Evolutionary conservation across 2,113 vertebrate genomes (phyloP).

Genomic region (Neofelis nebulosa): DNA sequence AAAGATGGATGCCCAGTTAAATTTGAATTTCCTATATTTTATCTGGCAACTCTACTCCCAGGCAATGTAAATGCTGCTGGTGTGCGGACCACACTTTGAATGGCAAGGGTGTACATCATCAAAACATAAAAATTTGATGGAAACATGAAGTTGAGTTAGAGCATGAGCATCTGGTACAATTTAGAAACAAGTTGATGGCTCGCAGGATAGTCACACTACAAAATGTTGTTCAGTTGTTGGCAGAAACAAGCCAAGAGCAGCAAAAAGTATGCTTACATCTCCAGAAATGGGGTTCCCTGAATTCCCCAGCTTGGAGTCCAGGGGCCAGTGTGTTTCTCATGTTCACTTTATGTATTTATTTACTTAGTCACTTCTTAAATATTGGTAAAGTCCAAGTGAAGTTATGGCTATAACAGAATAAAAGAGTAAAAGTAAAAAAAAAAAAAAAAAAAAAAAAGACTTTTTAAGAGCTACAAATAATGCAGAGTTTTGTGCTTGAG

Average conservation of each 20-base stretch:
- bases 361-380: neutral
- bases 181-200: slow-evolving; percentile 30
- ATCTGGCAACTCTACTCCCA: neutral
- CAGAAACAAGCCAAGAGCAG: neutral
- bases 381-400: neutral
- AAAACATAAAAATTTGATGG: slow-evolving; percentile 38
- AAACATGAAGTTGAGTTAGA: neutral
- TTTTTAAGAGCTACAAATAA: neutral
- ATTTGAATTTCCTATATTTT: slow-evolving; percentile 12
- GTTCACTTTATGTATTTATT: slow-evolving; percentile 2
- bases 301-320: neutral
- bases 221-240: neutral
- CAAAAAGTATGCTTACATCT: neutral
- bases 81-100: slow-evolving; percentile 27
- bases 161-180: slow-evolving; percentile 49
- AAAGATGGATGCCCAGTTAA: neutral
- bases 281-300: neutral
- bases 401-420: neutral
- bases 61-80: neutral
- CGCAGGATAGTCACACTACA: neutral
- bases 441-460: neutral
- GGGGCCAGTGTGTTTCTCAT: neutral
- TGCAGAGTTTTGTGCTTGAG: neutral
- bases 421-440: neutral
- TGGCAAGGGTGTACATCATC: slow-evolving; percentile 40